Evolutionary conservation across 2,888 invertebrate species (phyloP).

Genomic region (Diploptera punctata): DNA sequence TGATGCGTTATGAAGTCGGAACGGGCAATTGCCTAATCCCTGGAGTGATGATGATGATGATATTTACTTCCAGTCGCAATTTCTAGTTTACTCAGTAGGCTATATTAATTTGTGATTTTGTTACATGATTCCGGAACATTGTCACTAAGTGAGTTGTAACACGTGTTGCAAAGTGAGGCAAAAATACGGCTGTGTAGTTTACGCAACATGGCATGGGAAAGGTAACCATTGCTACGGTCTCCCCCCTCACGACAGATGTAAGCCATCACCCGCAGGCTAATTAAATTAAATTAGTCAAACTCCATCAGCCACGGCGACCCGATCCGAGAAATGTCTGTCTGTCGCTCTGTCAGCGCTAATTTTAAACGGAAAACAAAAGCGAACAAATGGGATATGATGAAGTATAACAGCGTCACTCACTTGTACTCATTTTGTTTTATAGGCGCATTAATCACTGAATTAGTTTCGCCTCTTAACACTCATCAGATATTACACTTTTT

Average conservation of each 20-base stretch:
- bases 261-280: conserved; percentile 39
- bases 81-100: too few relatives aligned
- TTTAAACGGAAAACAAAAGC: conserved; percentile 36
- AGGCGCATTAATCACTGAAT: not conserved
- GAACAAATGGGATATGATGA: not conserved
- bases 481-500: not conserved
- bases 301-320: conserved; percentile 36
- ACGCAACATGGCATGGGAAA: not conserved
- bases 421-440: not conserved
- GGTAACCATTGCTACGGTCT: not conserved
- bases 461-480: not conserved
- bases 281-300: conserved; percentile 40
- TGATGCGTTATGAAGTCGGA: too few relatives aligned
- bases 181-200: not conserved
- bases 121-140: too few relatives aligned
- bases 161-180: not conserved
- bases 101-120: too few relatives aligned
- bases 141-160: too few relatives aligned
- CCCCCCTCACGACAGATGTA: conserved; percentile 32
- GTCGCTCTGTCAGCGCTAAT: conserved; percentile 39
- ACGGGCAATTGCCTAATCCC: too few relatives aligned
- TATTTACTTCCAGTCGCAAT: too few relatives aligned
- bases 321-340: conserved; percentile 15
- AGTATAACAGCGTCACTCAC: not conserved
- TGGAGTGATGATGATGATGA: too few relatives aligned